Percentiles rank a stretch among this genome's conserved stretches.
phyloP scores from a whole-genome alignment of 1,140 invertebrate genomes.

The Samia ricini region DNA sequence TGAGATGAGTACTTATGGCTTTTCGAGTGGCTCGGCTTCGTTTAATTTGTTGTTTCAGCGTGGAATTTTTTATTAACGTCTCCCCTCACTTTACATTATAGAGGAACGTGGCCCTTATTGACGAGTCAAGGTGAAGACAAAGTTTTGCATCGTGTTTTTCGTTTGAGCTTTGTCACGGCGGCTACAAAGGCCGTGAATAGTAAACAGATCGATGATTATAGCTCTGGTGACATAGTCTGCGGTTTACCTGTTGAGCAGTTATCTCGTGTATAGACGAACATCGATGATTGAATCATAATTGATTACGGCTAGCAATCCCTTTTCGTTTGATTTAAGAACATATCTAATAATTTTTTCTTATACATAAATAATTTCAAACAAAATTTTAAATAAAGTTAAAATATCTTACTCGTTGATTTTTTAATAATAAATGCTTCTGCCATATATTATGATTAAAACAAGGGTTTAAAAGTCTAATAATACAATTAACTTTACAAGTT shows the following conservation, averaged over 20 bases:
- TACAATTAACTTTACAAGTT: too few relatives aligned
- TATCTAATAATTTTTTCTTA: too few relatives aligned
- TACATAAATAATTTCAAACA: too few relatives aligned
- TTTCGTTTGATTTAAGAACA: too few relatives aligned
- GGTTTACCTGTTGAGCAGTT: slow-evolving; percentile 26
- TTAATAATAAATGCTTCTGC: too few relatives aligned
- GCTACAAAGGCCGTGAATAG: slow-evolving; percentile 14
- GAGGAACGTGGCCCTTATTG: slow-evolving; percentile 43
- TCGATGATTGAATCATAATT: background rate
- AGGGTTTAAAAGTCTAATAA: too few relatives aligned
- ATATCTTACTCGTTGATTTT: too few relatives aligned
- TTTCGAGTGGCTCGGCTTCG: slow-evolving; percentile 75
- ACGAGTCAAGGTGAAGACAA: slow-evolving; percentile 45
- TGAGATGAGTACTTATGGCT: slow-evolving; percentile 78
- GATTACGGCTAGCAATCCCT: background rate
- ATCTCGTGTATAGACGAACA: slow-evolving; percentile 1
- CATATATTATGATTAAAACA: too few relatives aligned
- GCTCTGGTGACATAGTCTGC: slow-evolving; percentile 15
- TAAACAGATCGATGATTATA: slow-evolving; percentile 24
- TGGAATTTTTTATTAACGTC: slow-evolving; percentile 76
- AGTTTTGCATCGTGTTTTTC: slow-evolving; percentile 38
- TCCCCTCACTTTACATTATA: slow-evolving; percentile 67
- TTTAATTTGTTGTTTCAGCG: slow-evolving; percentile 77
- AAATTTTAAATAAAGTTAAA: too few relatives aligned
- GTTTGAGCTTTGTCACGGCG: slow-evolving; percentile 21